Evolutionary conservation across 2,888 invertebrate genomes (phyloP), one percentile per base, ranked within the genome.

Genomic region (Cerastoderma edule): DNA sequence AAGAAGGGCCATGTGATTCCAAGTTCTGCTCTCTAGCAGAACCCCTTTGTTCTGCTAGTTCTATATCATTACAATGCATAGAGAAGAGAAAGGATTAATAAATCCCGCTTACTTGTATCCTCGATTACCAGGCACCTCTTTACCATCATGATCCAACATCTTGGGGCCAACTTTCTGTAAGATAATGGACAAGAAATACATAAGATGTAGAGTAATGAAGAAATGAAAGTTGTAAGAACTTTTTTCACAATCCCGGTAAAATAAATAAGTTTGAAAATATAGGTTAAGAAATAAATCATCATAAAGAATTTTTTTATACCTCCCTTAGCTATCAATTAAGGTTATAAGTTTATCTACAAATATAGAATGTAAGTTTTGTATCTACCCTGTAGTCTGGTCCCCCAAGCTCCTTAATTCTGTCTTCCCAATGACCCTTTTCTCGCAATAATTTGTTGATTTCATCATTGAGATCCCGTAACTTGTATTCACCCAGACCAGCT

Each of bases 401-500:
- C 0, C 99, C 99, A 0, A 99, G 94, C 75, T 98, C 96, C 85
- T 96, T 96, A 84, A 99, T 99, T 92, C 99, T 96, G 67, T 96
- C 96, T 92, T 99, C 99, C 99, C 99, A 99, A 91, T 99, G 98
- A 0, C 98, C 95, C 91, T 99, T 99, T 91, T 99, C 98, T 60
- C 99, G 94, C 75, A 99, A 94, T 81, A 99, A 93, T 93, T 99
- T 99, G 93, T 99, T 99, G 85, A 99, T 99, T 93, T 99, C 99
- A 93, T 99, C 99, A 92, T 99, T 99, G 28, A 99, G 94, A 92
- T 99, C 99, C 22, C 99, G 95, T 82, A 99, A 97, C 30, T 99
- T 95, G 92, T 99, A 99, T 93, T 99, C 99, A 2, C 99, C 99
- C n/a, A 99, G 94, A 73, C 99, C 99, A 83, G 99, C 97, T 96